Conservation (phyloP, 2,888 invertebrate species). For the Selenia dentaria region DNA sequence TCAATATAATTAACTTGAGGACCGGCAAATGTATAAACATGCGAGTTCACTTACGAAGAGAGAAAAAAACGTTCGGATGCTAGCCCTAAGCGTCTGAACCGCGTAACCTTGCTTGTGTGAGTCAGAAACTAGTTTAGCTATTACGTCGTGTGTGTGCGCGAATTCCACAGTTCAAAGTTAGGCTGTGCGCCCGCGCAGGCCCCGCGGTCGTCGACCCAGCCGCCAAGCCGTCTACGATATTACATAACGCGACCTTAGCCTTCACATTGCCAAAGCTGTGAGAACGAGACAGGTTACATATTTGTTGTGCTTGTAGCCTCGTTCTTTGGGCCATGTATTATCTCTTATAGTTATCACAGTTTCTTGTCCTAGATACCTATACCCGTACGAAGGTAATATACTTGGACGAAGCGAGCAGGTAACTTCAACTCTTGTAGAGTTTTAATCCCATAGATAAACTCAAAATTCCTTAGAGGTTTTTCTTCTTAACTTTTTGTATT, state of each 20-base stretch:
- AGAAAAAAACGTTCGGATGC: no score
- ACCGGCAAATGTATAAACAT: no score
- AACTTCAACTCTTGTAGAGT: no score
- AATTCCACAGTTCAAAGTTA: constrained; percentile 66
- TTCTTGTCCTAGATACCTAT: no score
- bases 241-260: constrained; percentile 81
- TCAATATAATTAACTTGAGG: no score
- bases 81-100: constrained; percentile 10
- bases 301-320: constrained; percentile 27
- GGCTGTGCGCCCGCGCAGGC: constrained; percentile 73
- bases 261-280: constrained; percentile 65
- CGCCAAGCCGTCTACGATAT: constrained; percentile 81
- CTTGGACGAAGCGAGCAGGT: no score
- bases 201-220: constrained; percentile 71
- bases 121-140: constrained; percentile 32
- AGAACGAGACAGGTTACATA: constrained; percentile 46
- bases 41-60: no score
- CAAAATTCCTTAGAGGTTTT: no score
- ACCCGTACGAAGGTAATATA: no score
- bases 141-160: constrained; percentile 41
- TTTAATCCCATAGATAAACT: no score
- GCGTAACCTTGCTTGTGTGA: constrained; percentile 24
- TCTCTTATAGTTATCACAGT: background rate
- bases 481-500: no score
- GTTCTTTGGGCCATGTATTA: background rate